These are phyloP conservation scores for Melanotaenia maccullochi DNA, from an alignment of 2,797 vertebrate genomes.

Conservation along the genomic window DNA sequence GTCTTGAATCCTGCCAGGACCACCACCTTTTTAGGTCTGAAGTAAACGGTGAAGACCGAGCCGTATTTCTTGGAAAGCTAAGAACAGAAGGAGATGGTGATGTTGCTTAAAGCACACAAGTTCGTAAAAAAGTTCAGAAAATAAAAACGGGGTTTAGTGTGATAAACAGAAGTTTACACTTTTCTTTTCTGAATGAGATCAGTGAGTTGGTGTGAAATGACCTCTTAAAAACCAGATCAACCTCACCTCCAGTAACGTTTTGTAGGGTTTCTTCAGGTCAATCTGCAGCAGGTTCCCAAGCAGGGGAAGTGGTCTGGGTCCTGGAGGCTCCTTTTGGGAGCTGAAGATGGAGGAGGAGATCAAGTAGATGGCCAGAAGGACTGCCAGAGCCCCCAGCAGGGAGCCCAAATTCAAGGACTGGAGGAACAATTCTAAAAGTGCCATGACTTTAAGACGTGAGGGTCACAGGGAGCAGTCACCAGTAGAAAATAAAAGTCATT, in stretches of 20 bases:
- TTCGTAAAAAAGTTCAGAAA: neutral
- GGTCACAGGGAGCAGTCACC: neutral
- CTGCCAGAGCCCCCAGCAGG: slow-evolving; percentile 29
- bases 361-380: slow-evolving; percentile 47
- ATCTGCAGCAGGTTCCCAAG: slow-evolving; percentile 74
- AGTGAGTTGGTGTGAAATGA: neutral
- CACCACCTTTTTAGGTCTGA: slow-evolving; percentile 54
- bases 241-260: slow-evolving; percentile 60
- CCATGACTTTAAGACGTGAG: slow-evolving; percentile 16
- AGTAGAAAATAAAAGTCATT: neutral
- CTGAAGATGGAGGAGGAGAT: slow-evolving; percentile 5
- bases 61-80: slow-evolving; percentile 63
- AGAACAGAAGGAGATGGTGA: neutral
- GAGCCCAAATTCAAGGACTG: neutral
- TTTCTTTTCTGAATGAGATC: too few species aligned
- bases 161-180: too few species aligned
- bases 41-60: slow-evolving; percentile 50
- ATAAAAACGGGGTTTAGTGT: neutral
- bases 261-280: slow-evolving; percentile 52
- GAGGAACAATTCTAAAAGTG: slow-evolving; percentile 8
- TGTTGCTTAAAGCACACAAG: too few species aligned
- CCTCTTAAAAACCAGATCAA: too few species aligned
- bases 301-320: slow-evolving; percentile 70
- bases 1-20: slow-evolving; percentile 59
- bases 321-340: slow-evolving; percentile 59